These are phyloP conservation scores for Naso thynnoides DNA, from an alignment of 2,797 vertebrate genomes.

Conservation along the genomic window DNA sequence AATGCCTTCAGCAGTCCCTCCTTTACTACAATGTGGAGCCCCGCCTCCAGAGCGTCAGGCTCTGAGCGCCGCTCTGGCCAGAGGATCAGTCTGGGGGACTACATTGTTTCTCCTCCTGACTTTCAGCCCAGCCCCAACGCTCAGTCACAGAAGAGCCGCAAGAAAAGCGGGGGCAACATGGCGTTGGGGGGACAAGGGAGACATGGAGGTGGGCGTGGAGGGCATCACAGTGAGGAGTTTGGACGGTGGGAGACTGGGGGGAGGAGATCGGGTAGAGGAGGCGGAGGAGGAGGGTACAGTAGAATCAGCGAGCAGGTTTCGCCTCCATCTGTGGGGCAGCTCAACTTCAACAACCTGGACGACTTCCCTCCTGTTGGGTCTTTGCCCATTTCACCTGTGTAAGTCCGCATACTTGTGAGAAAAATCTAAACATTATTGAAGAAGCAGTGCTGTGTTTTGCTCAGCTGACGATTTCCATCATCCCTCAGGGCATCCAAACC, in stretches of 20 bases:
- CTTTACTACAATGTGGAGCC: slow-evolving; percentile 81
- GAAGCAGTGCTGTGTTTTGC: background rate
- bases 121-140: slow-evolving; percentile 74
- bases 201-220: slow-evolving; percentile 76
- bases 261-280: slow-evolving; percentile 70
- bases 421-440: background rate
- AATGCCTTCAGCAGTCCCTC: slow-evolving; percentile 84
- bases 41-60: slow-evolving; percentile 75
- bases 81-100: slow-evolving; percentile 88
- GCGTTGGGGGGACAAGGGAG: slow-evolving; percentile 63
- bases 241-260: slow-evolving; percentile 75
- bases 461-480: background rate
- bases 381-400: slow-evolving; percentile 83
- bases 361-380: slow-evolving; percentile 95
- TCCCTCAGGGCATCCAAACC: slow-evolving; percentile 89
- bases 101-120: slow-evolving; percentile 84
- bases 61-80: slow-evolving; percentile 86
- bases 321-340: slow-evolving; percentile 76
- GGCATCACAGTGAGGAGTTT: slow-evolving; percentile 71
- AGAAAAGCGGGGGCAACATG: slow-evolving; percentile 75
- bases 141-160: slow-evolving; percentile 79
- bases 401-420: slow-evolving; percentile 69
- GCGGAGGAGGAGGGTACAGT: slow-evolving; percentile 69
- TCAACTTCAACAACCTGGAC: slow-evolving; percentile 95
- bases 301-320: slow-evolving; percentile 78